Conservation (phyloP, 2,113 vertebrate species). For the Sebastes schlegelii region DNA sequence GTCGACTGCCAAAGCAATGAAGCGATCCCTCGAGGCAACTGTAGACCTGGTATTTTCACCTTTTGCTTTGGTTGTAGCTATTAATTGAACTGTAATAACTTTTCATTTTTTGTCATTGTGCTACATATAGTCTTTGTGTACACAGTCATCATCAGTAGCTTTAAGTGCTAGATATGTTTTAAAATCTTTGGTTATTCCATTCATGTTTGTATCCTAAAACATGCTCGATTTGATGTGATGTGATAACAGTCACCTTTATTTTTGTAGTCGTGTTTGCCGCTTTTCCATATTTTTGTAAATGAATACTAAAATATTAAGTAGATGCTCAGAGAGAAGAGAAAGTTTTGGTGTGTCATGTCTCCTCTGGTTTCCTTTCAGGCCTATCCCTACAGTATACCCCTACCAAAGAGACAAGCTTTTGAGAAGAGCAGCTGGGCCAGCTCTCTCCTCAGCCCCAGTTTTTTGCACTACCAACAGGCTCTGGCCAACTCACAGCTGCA, state of each 20-base stretch:
- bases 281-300: conserved; percentile 12
- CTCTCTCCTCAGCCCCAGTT: conserved; percentile 93
- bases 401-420: conserved; percentile 99
- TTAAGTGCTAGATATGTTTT: conserved; percentile 58
- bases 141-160: conserved; percentile 67
- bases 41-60: conserved; percentile 99
- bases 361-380: conserved; percentile 81
- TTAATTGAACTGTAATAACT: conserved; percentile 71
- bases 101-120: conserved; percentile 73
- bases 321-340: background rate
- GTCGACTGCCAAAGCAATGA: conserved; percentile 99
- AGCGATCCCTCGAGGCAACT: conserved; percentile 99
- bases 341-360: conserved; percentile 26
- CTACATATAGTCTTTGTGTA: conserved; percentile 73
- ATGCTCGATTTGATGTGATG: conserved; percentile 44
- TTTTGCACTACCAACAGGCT: conserved; percentile 99
- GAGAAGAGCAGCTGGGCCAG: conserved; percentile 95
- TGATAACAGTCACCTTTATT: conserved; percentile 60
- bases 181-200: conserved; percentile 52
- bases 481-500: conserved; percentile 93
- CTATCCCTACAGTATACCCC: conserved; percentile 92
- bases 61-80: conserved; percentile 99
- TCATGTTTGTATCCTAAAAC: conserved; percentile 51
- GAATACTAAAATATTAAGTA: conserved; percentile 27
- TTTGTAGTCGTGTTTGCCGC: conserved; percentile 39